phyloP scores from a whole-genome alignment of 2,113 vertebrate genomes.

The Oncorhynchus masou region DNA sequence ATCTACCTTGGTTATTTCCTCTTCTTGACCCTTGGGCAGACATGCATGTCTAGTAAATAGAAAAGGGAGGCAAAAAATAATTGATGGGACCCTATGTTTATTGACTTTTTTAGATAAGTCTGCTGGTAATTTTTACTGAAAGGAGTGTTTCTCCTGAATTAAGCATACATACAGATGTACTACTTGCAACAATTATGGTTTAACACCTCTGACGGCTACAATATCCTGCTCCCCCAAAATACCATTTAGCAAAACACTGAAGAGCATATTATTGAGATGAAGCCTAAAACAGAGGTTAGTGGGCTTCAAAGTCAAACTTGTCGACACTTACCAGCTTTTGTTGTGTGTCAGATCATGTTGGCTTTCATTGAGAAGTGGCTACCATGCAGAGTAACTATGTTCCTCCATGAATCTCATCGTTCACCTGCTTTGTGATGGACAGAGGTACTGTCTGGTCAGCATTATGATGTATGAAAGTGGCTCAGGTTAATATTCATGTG shows the following conservation, averaged over 20 bases:
- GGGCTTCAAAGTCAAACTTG: background rate
- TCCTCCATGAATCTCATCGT: conserved; percentile 11
- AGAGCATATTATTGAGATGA: conserved; percentile 9
- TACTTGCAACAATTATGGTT: conserved; percentile 41
- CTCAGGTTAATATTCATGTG: conserved; percentile 66
- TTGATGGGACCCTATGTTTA: conserved; percentile 28
- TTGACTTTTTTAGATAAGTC: conserved; percentile 28
- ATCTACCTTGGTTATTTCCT: conserved; percentile 28
- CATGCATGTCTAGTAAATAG: conserved; percentile 55
- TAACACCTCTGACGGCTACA: conserved; percentile 22
- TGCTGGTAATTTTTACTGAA: conserved; percentile 59
- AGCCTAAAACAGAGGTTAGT: conserved; percentile 5
- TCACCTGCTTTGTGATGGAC: conserved; percentile 19
- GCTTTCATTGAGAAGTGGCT: conserved; percentile 18
- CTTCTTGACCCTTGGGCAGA: conserved; percentile 71
- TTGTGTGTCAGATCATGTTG: conserved; percentile 7
- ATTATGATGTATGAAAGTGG: conserved; percentile 37
- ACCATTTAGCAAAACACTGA: conserved; percentile 44
- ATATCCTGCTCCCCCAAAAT: conserved; percentile 22
- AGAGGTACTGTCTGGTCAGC: conserved; percentile 22
- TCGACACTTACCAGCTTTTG: conserved; percentile 48
- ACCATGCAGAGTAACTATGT: conserved; percentile 13
- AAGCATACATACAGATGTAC: conserved; percentile 47
- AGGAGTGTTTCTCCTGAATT: conserved; percentile 10
- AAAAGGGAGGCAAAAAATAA: conserved; percentile 64